Percentiles rank a stretch among this genome's conserved stretches.
These are phyloP conservation scores for Xestia sexstrigata DNA, from an alignment of 2,888 invertebrate species.

Conservation along the genomic window DNA sequence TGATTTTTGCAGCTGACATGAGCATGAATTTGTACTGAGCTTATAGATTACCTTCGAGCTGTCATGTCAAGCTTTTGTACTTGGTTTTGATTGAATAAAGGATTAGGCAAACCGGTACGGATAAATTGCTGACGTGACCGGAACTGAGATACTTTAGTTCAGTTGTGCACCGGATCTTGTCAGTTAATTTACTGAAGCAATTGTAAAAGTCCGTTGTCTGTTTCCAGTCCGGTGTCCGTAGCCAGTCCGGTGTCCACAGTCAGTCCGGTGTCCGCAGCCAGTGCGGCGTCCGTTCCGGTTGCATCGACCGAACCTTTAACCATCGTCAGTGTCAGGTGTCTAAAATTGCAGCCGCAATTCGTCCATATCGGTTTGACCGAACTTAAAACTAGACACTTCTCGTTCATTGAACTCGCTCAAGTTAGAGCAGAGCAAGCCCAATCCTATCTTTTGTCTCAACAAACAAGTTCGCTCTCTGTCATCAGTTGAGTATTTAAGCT, in stretches of 20 bases:
- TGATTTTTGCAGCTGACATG: constrained; percentile 50
- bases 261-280: background rate
- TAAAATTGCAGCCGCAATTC: background rate
- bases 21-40: constrained; percentile 44
- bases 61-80: constrained; percentile 4
- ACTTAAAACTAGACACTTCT: background rate
- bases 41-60: constrained; percentile 27
- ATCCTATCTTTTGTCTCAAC: constrained; percentile 26
- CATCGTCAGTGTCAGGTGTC: background rate
- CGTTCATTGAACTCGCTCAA: constrained; percentile 7
- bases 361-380: background rate
- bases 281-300: background rate
- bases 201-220: background rate
- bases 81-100: constrained; percentile 12
- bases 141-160: background rate
- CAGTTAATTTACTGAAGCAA: background rate
- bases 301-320: background rate
- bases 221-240: background rate
- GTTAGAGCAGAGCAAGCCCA: background rate
- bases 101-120: background rate
- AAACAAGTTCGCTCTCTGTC: constrained; percentile 9
- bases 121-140: background rate
- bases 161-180: background rate
- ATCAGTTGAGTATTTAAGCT: constrained; percentile 32
- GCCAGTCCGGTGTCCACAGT: background rate